Percentiles rank a stretch among this genome's conserved stretches.
phyloP scores from a whole-genome alignment of 2,113 vertebrate species.

The Hylia prasina region DNA sequence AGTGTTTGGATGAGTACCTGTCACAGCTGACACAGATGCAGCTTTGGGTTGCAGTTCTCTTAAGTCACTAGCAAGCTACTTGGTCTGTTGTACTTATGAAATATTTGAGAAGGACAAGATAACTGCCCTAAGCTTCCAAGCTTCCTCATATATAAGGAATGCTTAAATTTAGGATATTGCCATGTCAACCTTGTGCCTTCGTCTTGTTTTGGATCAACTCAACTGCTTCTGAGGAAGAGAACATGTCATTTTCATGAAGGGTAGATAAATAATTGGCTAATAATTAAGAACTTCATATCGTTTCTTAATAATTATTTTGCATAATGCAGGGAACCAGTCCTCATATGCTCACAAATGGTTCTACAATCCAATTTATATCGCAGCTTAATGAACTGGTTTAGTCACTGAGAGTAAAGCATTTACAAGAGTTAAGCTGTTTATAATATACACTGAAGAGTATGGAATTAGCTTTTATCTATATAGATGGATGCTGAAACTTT shows the following conservation, averaged over 20 bases:
- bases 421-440: not conserved
- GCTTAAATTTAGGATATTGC: not conserved
- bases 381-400: not conserved
- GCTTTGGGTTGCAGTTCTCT: not conserved
- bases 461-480: not conserved
- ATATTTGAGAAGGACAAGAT: not conserved
- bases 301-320: not conserved
- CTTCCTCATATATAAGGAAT: not conserved
- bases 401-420: not conserved
- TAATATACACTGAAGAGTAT: not conserved
- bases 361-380: not conserved
- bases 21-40: not conserved
- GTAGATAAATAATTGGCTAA: not conserved
- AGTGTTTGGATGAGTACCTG: not conserved
- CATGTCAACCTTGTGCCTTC: not conserved
- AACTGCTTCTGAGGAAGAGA: not conserved
- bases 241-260: not conserved
- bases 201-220: not conserved
- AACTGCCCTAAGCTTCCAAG: not conserved
- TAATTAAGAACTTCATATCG: not conserved
- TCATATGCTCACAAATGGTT: not conserved
- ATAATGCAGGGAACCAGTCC: not conserved
- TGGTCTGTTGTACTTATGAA: not conserved
- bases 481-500: slow-evolving; percentile 2
- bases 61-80: not conserved